Base-by-base conservation (phyloP, 2,113 vertebrate species). In the Mormyrus lacerda region DNA sequence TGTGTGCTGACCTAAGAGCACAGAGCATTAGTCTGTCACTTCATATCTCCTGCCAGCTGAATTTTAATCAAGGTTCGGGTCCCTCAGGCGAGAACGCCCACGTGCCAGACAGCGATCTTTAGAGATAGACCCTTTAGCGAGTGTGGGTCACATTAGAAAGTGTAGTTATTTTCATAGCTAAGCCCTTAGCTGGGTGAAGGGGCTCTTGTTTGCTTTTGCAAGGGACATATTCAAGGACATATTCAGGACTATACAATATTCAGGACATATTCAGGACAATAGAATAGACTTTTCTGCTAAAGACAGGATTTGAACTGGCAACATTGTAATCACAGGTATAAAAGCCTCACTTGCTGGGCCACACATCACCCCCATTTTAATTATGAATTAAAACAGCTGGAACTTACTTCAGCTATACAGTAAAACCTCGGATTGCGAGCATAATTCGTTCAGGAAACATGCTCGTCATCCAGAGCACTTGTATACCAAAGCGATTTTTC, bases 1-100 rank as follows among this genome's bases (percentile, higher is more conserved):
- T 97, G 92, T 91, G 93, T 93, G 95, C 94, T 98, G 96, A 98
- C 96, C 97, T 98, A 97, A 98, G 94, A 89, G 89, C 91, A 93
- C 91, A 94, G 94, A 96, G 95, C 94, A 95, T 94, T 93, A 97
- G 96, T 96, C 94, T 96, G 96, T 96, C 95, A 96, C 94, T 93
- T 96, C 93, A 92, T 93, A 93, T 93, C 93, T 94, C 95, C 94
- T 94, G 94, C 95, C 95, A 96, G 97, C 96, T 97, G 96, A 92
- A 95, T 95, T 95, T 97, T 96, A 96, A 96, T 97, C 95, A 91
- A 95, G 94, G 93, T 93, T 94, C 87, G 89, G 87, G 87, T 91
- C 92, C 87, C 85, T n/a, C 76, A 82, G 90, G 89, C 90, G 48
- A 45, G 45, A 2, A 27, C 87, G 55, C 85, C 89, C 90, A 92